Evolutionary conservation across 2,113 vertebrate species (phyloP).

Genomic region (Bambusicola thoracicus): DNA sequence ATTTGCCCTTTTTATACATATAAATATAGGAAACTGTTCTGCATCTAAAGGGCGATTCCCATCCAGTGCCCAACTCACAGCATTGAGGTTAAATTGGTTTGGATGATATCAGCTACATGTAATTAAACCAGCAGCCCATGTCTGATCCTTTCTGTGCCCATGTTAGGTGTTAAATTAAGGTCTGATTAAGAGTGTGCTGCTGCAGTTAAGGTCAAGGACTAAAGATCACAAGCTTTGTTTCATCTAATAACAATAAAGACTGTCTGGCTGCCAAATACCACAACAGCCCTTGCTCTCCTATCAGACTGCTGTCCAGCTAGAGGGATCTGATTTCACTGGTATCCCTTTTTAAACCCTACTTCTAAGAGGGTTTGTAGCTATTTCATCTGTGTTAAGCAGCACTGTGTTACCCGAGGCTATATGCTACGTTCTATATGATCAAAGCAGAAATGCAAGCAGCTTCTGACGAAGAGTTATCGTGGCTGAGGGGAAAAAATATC

Average conservation of each 20-base stretch:
- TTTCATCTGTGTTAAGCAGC: conserved; percentile 62
- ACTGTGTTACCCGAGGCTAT: conserved; percentile 50
- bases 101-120: conserved; percentile 72
- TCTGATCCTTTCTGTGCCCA: conserved; percentile 68
- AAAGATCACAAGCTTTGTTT: conserved; percentile 74
- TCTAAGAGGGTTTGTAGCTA: conserved; percentile 65
- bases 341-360: conserved; percentile 73
- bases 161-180: conserved; percentile 79
- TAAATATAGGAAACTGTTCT: neutral
- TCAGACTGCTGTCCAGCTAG: conserved; percentile 70
- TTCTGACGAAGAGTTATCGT: conserved; percentile 35
- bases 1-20: neutral
- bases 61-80: neutral
- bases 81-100: conserved; percentile 69
- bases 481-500: conserved; percentile 49
- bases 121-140: conserved; percentile 73
- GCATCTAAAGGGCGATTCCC: neutral
- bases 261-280: conserved; percentile 73
- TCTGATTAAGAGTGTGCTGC: conserved; percentile 71
- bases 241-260: conserved; percentile 77
- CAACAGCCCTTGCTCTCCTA: conserved; percentile 70
- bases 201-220: conserved; percentile 77
- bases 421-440: conserved; percentile 25
- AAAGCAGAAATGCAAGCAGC: conserved; percentile 65
- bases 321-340: conserved; percentile 72